Base-by-base conservation (phyloP, 2,797 vertebrate species). In the Lutjanus argentimaculatus region DNA sequence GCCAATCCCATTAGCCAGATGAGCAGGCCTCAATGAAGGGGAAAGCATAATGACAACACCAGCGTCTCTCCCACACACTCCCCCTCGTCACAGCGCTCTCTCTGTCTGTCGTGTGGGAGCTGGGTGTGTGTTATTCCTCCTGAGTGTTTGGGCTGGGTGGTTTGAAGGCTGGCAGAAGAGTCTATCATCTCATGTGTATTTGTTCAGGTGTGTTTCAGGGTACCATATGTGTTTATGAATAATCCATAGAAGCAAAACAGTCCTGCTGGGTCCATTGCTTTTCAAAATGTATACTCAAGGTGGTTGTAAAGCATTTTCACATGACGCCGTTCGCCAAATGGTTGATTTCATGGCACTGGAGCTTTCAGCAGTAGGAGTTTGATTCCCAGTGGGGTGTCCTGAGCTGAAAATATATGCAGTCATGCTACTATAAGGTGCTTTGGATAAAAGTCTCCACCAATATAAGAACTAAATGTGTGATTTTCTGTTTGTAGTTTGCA, bases 1-100 rank as follows among this genome's bases (percentile, higher is more conserved):
- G 89, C 91, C 91, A 93, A 93, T 92, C 86, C 92, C 91, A 94
- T 94, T 94, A 94, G 87, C 86, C 93, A 95, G 92, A 93, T 95
- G 93, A 94, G 89, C 88, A 85, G 83, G 74, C 86, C 75, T 88
- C 90, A 94, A 92, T 92, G 90, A 93, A 91, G 92, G 85, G 86
- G 88, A 93, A 94, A 93, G 89, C 88, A 74, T 90, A 91, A 93
- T 90, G 91, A 92, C 88, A 90, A 91, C 88, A 91, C 80, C 87
- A 83, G 85, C 49, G 19, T 82, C 77, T 80, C 80, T 15, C 66
- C 40, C 73, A 82, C 78, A 75, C 77, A 75, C 75, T 56, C 73
- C 40, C 69, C 58, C 74, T 74, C 36, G 21, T 25, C 17, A 2
- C 75, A 12, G 8, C 66, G 65, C 70, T 19, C 53, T 63, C 53